Percentiles rank a stretch among this genome's conserved stretches.
phyloP scores from a whole-genome alignment of 2,888 invertebrate genomes.

The Melangyna quadrimaculata region DNA sequence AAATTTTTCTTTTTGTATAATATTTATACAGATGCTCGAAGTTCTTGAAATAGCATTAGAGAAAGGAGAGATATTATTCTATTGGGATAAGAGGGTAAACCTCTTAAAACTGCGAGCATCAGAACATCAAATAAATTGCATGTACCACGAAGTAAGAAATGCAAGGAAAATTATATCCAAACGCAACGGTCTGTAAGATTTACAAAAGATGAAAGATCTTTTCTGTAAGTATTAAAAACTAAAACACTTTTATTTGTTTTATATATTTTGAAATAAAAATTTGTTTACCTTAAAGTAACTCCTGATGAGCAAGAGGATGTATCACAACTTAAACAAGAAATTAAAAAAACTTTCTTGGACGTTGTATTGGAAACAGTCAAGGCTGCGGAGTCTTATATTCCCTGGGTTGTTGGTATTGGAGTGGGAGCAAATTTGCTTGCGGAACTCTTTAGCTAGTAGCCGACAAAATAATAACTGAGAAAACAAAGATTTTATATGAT shows the following conservation, averaged over 20 bases:
- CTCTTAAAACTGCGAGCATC: neutral
- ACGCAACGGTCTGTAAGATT: neutral
- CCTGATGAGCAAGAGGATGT: neutral
- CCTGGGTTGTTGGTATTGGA: neutral
- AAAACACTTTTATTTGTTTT: neutral
- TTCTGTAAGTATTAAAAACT: constrained; percentile 25
- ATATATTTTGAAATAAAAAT: neutral
- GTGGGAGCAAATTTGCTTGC: neutral
- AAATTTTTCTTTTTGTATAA: too few species aligned
- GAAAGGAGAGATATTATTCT: neutral
- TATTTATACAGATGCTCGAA: constrained; percentile 36
- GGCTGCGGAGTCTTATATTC: neutral
- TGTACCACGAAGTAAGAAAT: constrained; percentile 28
- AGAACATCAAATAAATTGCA: neutral
- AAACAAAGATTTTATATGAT: neutral
- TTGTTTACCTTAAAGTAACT: neutral
- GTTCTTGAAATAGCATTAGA: neutral
- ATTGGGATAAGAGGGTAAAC: constrained; percentile 35
- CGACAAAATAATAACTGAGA: neutral
- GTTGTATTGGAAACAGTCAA: neutral
- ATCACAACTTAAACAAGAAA: neutral
- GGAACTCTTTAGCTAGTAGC: neutral
- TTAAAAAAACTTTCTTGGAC: neutral
- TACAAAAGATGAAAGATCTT: constrained; percentile 9
- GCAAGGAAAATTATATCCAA: neutral